These are phyloP conservation scores for Troides oblongomaculatus DNA, from an alignment of 2,888 invertebrate genomes.

Conservation along the genomic window DNA sequence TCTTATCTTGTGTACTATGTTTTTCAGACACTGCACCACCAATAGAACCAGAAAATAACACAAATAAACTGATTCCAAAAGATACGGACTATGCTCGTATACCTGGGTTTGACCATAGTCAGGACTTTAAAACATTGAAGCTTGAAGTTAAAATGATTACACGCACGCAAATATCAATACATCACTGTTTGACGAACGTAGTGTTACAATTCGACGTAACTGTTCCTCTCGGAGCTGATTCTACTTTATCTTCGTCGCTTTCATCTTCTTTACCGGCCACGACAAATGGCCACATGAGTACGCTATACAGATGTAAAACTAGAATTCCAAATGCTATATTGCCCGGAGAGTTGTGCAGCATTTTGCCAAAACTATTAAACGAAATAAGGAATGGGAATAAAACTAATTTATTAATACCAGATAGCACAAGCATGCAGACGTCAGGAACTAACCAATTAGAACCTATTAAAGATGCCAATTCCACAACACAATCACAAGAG, in stretches of 20 bases:
- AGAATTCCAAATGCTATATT: constrained; percentile 59
- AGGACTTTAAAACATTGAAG: constrained; percentile 39
- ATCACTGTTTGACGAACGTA: constrained; percentile 59
- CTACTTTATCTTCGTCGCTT: constrained; percentile 34
- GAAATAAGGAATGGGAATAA: constrained; percentile 1
- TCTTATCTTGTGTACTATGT: background rate
- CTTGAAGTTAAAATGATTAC: constrained; percentile 53
- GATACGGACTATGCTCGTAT: constrained; percentile 34
- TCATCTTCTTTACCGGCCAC: constrained; percentile 45
- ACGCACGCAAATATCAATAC: constrained; percentile 55
- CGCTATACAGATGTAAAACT: constrained; percentile 59
- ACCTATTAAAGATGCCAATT: background rate
- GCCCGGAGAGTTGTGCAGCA: constrained; percentile 66
- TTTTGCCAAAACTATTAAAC: constrained; percentile 58
- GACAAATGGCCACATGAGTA: constrained; percentile 46
- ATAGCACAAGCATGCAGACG: background rate
- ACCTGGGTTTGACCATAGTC: constrained; percentile 54
- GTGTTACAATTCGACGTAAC: constrained; percentile 62
- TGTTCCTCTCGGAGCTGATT: constrained; percentile 39
- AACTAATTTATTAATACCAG: background rate
- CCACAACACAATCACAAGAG: no score
- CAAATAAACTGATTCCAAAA: constrained; percentile 6
- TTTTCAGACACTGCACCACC: constrained; percentile 45
- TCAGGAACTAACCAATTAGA: background rate
- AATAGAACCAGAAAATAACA: constrained; percentile 42